Conservation (phyloP, 2,888 invertebrate species). For the Caenorhabditis virilis region DNA sequence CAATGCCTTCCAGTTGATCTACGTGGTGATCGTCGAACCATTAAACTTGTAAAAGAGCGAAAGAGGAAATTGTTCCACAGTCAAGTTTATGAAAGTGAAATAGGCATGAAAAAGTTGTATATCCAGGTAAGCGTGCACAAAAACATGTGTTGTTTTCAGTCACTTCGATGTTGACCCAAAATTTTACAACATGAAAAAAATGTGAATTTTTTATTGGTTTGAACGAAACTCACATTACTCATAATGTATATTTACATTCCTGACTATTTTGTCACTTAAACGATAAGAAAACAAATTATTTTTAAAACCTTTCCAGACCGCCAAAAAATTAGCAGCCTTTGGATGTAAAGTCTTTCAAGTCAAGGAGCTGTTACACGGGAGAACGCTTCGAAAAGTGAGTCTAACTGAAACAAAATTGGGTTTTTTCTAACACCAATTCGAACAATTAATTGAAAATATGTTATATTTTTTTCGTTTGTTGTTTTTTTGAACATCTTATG, state of each 20-base stretch:
- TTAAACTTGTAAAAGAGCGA: slow-evolving; percentile 75
- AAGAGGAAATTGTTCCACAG: slow-evolving; percentile 76
- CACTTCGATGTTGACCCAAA: too few species aligned
- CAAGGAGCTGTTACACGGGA: slow-evolving; percentile 75
- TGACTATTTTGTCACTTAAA: too few species aligned
- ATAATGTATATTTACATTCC: slow-evolving; percentile 20
- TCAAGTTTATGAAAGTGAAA: slow-evolving; percentile 75
- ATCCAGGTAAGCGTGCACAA: slow-evolving; percentile 70
- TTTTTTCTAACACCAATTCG: too few species aligned
- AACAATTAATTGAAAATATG: too few species aligned
- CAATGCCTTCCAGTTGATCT: slow-evolving; percentile 75
- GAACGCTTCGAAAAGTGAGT: slow-evolving; percentile 75
- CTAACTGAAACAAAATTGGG: too few species aligned
- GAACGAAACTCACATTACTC: slow-evolving; percentile 12
- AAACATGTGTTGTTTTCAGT: not conserved
- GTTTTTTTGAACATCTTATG: too few species aligned
- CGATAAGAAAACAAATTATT: too few species aligned
- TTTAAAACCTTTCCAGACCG: slow-evolving; percentile 73
- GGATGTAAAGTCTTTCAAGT: slow-evolving; percentile 76
- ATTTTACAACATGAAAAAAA: slow-evolving; percentile 7
- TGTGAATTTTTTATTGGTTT: not conserved
- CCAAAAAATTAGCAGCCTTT: slow-evolving; percentile 75
- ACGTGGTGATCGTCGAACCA: slow-evolving; percentile 73
- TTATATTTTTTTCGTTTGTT: too few species aligned
- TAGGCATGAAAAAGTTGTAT: slow-evolving; percentile 75